Evolutionary conservation across 2,113 vertebrate genomes (phyloP), one percentile per base, ranked within the genome.

Genomic region (Poecilia latipinna): DNA sequence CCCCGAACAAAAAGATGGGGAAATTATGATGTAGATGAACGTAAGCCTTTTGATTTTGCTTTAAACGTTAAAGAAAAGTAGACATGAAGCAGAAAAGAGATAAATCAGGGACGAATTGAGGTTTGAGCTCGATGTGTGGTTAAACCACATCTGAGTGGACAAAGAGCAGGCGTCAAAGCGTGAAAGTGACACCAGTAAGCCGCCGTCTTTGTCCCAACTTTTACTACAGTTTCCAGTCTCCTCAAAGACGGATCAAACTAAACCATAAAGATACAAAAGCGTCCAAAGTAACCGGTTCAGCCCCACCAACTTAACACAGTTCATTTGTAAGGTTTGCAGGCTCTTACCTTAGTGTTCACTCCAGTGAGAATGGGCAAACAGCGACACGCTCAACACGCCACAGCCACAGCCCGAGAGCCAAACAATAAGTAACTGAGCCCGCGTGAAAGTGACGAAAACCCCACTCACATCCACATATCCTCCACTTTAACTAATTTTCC

Each of bases 261-360:
- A 15, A 26, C 5, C 12, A 31, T 4, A 2, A 4, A 17, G 60
- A 31, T 1, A 28, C 44, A n/a, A 1, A 4, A 35, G 37, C 15
- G 42, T 26, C 8, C 35, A 61, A 70, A 82, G 74, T 60, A 26
- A n/a, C 65, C 62, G 3, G 72, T 62, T 62, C 57, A 65, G 68
- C 10, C 29, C 70, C 63, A 69, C 17, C 76, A 88, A 92, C 74
- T 90, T 90, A 61, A 62, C 74, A 72, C 75, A 84, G 84, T 78
- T 77, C 12, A n/a, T 78, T 54, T 33, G 70, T 15, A 13, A 4
- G 83, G 77, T 73, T 37, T 80, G 0, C 62, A 8, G 73, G 37
- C 91, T 24, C 51, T 92, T 92, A 93, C 92, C 92, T 93, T 90
- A 83, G 88, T 93, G 92, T 92, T 91, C 83, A 82, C 90, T 90